phyloP scores from a whole-genome alignment of 2,888 invertebrate genomes.

The Andrena praecox region DNA sequence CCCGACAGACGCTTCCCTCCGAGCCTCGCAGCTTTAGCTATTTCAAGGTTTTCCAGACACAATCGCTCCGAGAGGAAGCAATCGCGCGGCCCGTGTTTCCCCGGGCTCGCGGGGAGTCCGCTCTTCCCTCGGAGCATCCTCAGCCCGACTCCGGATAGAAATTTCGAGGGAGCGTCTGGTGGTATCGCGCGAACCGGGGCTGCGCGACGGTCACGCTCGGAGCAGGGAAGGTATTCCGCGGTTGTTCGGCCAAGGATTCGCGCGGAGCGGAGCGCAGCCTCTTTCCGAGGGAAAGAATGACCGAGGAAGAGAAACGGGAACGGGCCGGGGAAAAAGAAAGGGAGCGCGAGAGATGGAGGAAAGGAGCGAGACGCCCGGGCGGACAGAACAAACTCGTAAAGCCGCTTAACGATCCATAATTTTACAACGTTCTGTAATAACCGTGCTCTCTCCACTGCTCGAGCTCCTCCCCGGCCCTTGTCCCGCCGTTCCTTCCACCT shows the following conservation, averaged over 20 bases:
- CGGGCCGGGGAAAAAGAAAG: slow-evolving; percentile 37
- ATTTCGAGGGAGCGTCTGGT: neutral
- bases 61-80: neutral
- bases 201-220: slow-evolving; percentile 30
- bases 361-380: slow-evolving; percentile 67
- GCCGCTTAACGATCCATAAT: slow-evolving; percentile 82
- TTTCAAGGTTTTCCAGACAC: slow-evolving; percentile 38
- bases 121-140: neutral
- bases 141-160: neutral
- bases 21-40: slow-evolving; percentile 27
- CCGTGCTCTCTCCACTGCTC: slow-evolving; percentile 67
- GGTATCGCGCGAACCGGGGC: slow-evolving; percentile 3
- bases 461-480: slow-evolving; percentile 34
- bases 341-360: slow-evolving; percentile 46
- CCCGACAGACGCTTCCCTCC: slow-evolving; percentile 19
- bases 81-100: neutral
- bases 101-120: neutral
- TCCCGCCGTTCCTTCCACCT: slow-evolving; percentile 44
- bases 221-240: slow-evolving; percentile 44
- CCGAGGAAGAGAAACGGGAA: slow-evolving; percentile 26
- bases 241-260: slow-evolving; percentile 14
- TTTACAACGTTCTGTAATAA: slow-evolving; percentile 82
- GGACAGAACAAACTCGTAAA: slow-evolving; percentile 82
- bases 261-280: neutral
- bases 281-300: slow-evolving; percentile 10